Base-by-base conservation (phyloP, 2,888 invertebrate genomes). In the Vannuccia rotundouncinata region DNA sequence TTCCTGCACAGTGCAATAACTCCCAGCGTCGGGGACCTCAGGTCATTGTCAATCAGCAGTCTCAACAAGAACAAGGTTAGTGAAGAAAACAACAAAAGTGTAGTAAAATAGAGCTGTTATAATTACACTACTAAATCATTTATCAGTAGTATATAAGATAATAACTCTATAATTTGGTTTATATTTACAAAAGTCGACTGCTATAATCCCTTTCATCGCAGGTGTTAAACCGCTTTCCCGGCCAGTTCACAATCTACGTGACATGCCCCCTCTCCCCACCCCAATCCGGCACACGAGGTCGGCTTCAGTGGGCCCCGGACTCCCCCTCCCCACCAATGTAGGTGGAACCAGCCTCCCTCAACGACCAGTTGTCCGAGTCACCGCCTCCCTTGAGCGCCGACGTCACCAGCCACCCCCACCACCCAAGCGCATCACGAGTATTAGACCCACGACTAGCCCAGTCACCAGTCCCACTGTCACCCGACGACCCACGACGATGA, bases 391-490 rank as follows among this genome's bases (percentile, higher is more conserved):
- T 2, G 66, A 66, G 66, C 66, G 66, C 25, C 66, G 66, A 66
- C 66, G 66, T 22, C 66, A 66, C 2, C 25, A 27, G 22, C 66
- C 88, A 5, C 89, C 89, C n/a, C 89, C 89, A 0, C 89, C 89
- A 2, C 89, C 90, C 0, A 89, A 89, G 83, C 85, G 90, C 59
- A 88, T 87, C 22, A 74, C 74, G 28, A 77, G 80, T 45, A 81
- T 66, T 59, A 59, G 73, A 31, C 22, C 29, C 29, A 29, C 66
- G 30, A 59, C 66, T 28, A 81, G 78, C 78, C 78, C 78, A 30
- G 30, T 78, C 2, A 78, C 59, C 27, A 60, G 25, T 59, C 59
- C 78, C 1, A 60, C 78, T 60, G 28, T 28, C 22, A 25, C 59
- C n/a, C 25, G 59, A 2, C 59, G 66, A 78, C 28, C 29, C 25